Percentiles rank a stretch among this genome's conserved stretches.
Conservation (phyloP, 2,113 vertebrate species). For the Cranoglanis bouderius region DNA sequence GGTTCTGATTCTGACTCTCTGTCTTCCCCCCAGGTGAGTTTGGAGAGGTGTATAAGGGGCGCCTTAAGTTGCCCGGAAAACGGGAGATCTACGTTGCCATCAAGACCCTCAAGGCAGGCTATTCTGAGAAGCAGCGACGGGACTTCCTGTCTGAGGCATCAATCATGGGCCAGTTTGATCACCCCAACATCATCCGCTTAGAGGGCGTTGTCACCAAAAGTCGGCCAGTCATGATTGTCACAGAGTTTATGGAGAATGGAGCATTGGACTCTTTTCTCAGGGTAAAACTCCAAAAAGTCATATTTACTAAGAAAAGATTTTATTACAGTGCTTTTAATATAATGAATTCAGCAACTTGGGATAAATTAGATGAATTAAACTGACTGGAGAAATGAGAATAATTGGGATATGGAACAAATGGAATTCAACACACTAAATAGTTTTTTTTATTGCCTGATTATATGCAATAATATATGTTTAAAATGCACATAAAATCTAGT, state of each 20-base stretch:
- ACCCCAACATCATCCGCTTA: conserved; percentile 95
- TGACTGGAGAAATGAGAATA: conserved; percentile 4
- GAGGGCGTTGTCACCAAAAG: conserved; percentile 98
- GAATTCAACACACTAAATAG: background rate
- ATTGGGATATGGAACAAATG: background rate
- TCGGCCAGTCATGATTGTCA: conserved; percentile 97
- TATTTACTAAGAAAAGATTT: background rate
- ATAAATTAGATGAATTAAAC: background rate
- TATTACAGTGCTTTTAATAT: background rate
- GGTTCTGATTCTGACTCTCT: background rate
- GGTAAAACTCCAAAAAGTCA: conserved; percentile 71
- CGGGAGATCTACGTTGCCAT: conserved; percentile 97
- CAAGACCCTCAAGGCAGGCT: conserved; percentile 94
- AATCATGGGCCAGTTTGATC: conserved; percentile 99
- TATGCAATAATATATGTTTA: background rate
- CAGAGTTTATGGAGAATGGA: conserved; percentile 98
- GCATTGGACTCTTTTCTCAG: conserved; percentile 95
- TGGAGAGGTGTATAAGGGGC: conserved; percentile 97
- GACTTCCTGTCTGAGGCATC: conserved; percentile 97
- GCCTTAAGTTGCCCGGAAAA: conserved; percentile 92
- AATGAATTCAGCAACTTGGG: background rate
- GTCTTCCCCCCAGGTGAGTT: conserved; percentile 84
- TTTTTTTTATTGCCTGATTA: background rate
- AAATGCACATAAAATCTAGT: background rate
- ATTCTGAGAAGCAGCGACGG: conserved; percentile 93